A percentile compares a stretch with the other conserved stretches of the same genome.
Evolutionary conservation across 2,797 vertebrate species (phyloP).

Genomic region (Urophycis tenuis): DNA sequence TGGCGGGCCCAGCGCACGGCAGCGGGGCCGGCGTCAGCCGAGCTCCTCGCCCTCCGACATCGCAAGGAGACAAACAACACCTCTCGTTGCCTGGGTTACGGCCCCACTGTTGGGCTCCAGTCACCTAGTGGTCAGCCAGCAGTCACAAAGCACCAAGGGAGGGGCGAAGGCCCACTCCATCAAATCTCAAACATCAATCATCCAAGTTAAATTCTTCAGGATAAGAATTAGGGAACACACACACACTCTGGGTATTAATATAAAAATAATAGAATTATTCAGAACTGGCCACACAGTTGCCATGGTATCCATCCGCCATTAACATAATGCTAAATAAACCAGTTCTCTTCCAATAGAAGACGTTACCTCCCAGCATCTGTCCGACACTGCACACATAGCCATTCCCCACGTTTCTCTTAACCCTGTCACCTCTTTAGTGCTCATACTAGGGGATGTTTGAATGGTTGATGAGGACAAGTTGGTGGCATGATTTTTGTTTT

Average conservation of each 20-base stretch:
- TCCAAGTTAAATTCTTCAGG: background rate
- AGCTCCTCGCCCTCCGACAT: background rate
- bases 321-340: background rate
- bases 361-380: background rate
- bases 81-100: no score
- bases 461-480: no score
- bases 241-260: background rate
- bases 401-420: no score
- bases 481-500: no score
- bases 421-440: no score
- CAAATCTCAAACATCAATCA: background rate
- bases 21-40: conserved; percentile 28
- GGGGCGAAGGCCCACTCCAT: background rate
- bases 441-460: no score
- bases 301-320: background rate
- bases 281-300: background rate
- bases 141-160: background rate
- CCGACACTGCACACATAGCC: background rate
- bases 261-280: background rate
- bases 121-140: background rate
- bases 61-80: background rate
- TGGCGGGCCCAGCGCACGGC: no score
- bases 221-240: background rate
- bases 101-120: background rate
- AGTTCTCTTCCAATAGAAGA: background rate